Evolutionary conservation across 2,888 invertebrate species (phyloP), one percentile per base, ranked within the genome.

Genomic region (Ormyrus pomaceus): DNA sequence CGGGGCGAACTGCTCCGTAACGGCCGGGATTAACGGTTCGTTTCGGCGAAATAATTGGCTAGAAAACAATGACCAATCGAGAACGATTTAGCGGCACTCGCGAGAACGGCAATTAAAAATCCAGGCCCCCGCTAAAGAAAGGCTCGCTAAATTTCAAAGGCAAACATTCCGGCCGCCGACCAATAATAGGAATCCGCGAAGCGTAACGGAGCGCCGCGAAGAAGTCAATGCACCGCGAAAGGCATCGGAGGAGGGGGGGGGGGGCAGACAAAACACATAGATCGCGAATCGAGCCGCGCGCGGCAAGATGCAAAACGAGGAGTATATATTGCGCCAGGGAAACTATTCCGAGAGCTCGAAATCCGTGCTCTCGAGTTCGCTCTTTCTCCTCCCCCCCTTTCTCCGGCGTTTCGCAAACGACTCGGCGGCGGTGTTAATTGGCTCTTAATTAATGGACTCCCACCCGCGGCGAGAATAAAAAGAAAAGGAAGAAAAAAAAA

Each of bases 401-500:
- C 8, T 11, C 53, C 53, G 50, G 61, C 34, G 45, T 8, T 51
- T 61, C 46, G 34, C 66, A 1, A 34, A 5, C 64, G 46, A 48
- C 65, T 53, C 46, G 34, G 34, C 48, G 69, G 82, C 84, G 84
- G 85, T 86, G 86, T 79, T 88, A 90, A 89, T 89, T 89, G 88
- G 87, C 85, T 87, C 88, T 89, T 89, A 89, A 90, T 90, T 90
- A 89, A 89, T 89, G 87, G 86, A 88, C 87, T 86, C 84, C 82
- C 84, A 72, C 80, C 76, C 72, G 73, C 75, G 66, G 34, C 34
- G 34, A 34, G 34, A 34, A 34, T 34, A 34, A 34, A 34, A 34
- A 34, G 34, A 34, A 34, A 4, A 4, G 4, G 34, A 4, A 2
- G 34, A 34, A 34, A 2, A 2, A 2, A 34, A 34, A 4, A 34